A percentile compares a stretch with the other conserved stretches of the same genome.
Evolutionary conservation across 2,113 vertebrate species (phyloP).

Genomic region (Pipra filicauda): DNA sequence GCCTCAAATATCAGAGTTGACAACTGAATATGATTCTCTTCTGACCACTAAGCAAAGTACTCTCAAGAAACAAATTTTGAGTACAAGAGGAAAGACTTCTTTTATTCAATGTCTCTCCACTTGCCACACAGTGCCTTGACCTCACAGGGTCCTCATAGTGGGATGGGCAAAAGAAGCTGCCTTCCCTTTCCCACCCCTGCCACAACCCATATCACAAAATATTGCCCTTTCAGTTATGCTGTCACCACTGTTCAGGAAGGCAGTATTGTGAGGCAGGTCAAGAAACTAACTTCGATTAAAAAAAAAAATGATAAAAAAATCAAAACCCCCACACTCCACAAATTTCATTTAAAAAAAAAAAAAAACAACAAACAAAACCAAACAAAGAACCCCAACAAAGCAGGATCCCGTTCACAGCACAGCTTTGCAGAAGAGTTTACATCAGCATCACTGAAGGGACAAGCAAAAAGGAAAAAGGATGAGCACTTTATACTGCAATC

Average conservation of each 20-base stretch:
- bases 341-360: neutral
- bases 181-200: neutral
- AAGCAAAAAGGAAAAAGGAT: neutral
- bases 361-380: neutral
- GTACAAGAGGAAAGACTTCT: neutral
- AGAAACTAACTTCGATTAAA: neutral
- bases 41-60: neutral
- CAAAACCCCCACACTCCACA: neutral
- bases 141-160: neutral
- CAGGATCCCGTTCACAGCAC: neutral
- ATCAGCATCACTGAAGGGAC: neutral
- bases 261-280: neutral
- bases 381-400: neutral
- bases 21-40: neutral
- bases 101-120: neutral
- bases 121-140: neutral
- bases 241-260: neutral
- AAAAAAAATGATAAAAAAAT: neutral
- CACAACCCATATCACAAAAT: neutral
- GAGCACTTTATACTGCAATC: neutral
- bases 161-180: neutral
- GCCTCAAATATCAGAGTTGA: neutral
- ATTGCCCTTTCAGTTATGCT: neutral
- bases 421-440: neutral
- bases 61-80: neutral